Base-by-base conservation (phyloP, 2,888 invertebrate species). In the Tuberolachnus salignus region DNA sequence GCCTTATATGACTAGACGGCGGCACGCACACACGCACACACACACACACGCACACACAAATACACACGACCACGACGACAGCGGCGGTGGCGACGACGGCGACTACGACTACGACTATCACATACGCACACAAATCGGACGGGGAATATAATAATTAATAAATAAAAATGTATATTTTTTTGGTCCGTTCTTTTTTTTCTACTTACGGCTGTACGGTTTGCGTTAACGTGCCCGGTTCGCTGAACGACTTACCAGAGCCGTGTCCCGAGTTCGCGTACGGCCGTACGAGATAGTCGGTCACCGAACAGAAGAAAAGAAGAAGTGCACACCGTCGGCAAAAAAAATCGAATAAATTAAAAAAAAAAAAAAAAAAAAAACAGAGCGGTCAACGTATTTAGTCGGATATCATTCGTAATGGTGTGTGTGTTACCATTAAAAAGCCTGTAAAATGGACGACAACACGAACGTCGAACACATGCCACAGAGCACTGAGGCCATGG, bases 391-490 rank as follows among this genome's bases (percentile, higher is more conserved):
- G 78, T 78, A 78, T 69, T 69, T 61, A 67, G 21, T 67, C n/a
- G 23, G 69, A 59, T 69, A 78, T 78, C 78, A 78, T 78, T 69
- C 61, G 59, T 69, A 34, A 78, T 78, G 69, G 69, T 78, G 59
- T 51, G 59, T 69, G 34, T n/a, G 55, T 49, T 21, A 26, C 34
- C 67, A 49, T 67, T 75, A 69, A 42, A 81, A 78, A 80, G 80
- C 59, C 51, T 88, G 88, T 88, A 89, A 90, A 89, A 90, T 90
- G 90, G 89, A 89, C 88, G 89, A 89, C 88, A 86, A 87, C 87
- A 87, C 87, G 87, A 34, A 34, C 34, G 34, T 34, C 86, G 87
- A 89, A 89, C 89, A 89, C 89, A 89, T 89, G 89, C 89, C 89
- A 89, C 87, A 86, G 87, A 86, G 42, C 69, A 78, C 61, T 57